Conservation (phyloP, 2,888 invertebrate species). For the Tenthredo notha region DNA sequence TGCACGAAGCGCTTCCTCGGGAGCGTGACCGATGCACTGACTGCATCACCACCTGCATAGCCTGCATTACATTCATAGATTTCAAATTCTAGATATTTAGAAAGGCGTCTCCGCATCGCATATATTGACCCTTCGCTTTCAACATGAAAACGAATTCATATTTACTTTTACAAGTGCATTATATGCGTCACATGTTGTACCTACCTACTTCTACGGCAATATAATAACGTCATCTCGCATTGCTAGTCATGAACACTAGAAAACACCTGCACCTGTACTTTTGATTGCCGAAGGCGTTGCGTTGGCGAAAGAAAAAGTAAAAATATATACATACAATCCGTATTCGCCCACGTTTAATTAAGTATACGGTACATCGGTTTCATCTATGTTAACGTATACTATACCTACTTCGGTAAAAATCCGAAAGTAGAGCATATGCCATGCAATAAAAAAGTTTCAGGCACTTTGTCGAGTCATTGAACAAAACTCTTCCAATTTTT, state of each 20-base stretch:
- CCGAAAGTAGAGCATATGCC: conserved; percentile 20
- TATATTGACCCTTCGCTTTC: conserved; percentile 61
- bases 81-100: conserved; percentile 66
- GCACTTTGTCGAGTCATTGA: conserved; percentile 25
- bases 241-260: neutral
- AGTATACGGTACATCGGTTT: neutral
- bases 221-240: neutral
- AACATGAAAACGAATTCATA: conserved; percentile 61
- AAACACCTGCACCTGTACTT: neutral
- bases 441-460: conserved; percentile 28
- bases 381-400: neutral
- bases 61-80: conserved; percentile 57
- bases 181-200: neutral
- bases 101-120: conserved; percentile 67
- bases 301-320: neutral
- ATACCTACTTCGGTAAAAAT: neutral
- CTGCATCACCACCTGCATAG: conserved; percentile 57
- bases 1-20: conserved; percentile 38
- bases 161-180: neutral
- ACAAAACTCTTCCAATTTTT: conserved; percentile 35
- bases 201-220: neutral
- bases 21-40: conserved; percentile 45
- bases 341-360: neutral
- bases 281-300: neutral
- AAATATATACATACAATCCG: neutral